phyloP scores from a whole-genome alignment of 2,888 invertebrate genomes.

The Cistogaster globosa region DNA sequence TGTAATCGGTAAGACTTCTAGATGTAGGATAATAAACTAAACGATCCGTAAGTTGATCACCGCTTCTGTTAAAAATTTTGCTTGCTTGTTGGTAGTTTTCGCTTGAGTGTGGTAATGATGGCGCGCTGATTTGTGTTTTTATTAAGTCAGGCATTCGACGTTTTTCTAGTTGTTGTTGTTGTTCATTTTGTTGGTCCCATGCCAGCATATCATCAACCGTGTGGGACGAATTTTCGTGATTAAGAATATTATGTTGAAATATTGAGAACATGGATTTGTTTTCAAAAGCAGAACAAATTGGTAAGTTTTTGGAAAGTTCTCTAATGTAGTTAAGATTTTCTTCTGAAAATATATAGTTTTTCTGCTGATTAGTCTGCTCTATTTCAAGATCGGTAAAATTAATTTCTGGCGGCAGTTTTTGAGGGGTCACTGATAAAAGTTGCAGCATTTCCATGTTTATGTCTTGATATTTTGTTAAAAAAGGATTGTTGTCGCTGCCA shows the following conservation, averaged over 20 bases:
- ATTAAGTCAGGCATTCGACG: constrained; percentile 70
- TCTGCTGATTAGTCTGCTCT: constrained; percentile 7
- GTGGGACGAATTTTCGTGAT: constrained; percentile 68
- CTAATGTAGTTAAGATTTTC: constrained; percentile 82
- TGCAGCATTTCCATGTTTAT: constrained; percentile 70
- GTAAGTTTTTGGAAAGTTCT: constrained; percentile 82
- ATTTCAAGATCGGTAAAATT: constrained; percentile 15
- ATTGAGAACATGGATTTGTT: constrained; percentile 82
- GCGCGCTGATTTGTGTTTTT: constrained; percentile 22
- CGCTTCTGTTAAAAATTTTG: constrained; percentile 72
- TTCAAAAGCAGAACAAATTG: constrained; percentile 82
- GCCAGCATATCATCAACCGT: constrained; percentile 78
- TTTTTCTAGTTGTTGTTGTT: constrained; percentile 59
- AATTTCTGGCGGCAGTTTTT: constrained; percentile 3
- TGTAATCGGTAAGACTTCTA: constrained; percentile 83
- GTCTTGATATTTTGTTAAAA: constrained; percentile 71
- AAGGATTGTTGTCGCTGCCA: constrained; percentile 65
- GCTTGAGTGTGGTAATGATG: not conserved
- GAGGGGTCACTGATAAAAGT: constrained; percentile 34
- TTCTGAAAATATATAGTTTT: constrained; percentile 79
- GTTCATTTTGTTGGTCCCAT: constrained; percentile 76
- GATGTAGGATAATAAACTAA: constrained; percentile 90
- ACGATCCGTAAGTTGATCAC: constrained; percentile 87
- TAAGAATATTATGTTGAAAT: constrained; percentile 73
- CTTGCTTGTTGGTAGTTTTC: not conserved